Evolutionary conservation across 2,888 invertebrate species (phyloP).

Genomic region (Tridacna gigas): DNA sequence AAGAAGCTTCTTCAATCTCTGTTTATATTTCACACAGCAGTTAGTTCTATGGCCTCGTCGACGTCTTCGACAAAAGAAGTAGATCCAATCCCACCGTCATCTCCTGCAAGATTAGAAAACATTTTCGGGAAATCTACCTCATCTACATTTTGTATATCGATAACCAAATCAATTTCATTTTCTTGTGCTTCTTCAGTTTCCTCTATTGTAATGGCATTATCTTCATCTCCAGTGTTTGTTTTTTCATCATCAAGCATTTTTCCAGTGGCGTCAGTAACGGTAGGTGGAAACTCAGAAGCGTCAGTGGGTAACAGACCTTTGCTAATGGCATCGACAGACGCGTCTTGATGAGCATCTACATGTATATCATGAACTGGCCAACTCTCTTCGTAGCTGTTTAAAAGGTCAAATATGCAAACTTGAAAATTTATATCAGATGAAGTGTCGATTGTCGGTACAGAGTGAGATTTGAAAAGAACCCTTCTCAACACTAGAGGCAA

Average conservation of each 20-base stretch:
- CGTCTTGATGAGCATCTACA: slow-evolving; percentile 31
- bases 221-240: neutral
- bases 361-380: slow-evolving; percentile 64
- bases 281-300: neutral
- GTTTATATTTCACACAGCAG: neutral
- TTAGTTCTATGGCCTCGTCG: neutral
- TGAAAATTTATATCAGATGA: slow-evolving; percentile 51
- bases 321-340: neutral
- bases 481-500: slow-evolving; percentile 65
- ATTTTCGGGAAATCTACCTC: slow-evolving; percentile 26
- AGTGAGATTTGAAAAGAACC: slow-evolving; percentile 58
- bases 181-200: neutral
- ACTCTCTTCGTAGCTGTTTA: slow-evolving; percentile 49
- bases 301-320: neutral
- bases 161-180: slow-evolving; percentile 19
- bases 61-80: slow-evolving; percentile 23
- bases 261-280: neutral
- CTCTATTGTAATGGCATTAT: neutral
- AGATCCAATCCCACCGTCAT: slow-evolving; percentile 12
- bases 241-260: neutral
- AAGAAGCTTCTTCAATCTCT: too few relatives aligned
- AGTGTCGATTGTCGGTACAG: slow-evolving; percentile 42
- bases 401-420: slow-evolving; percentile 48
- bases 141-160: slow-evolving; percentile 8
- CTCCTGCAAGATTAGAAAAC: neutral